Evolutionary conservation across 2,797 vertebrate species (phyloP).

Genomic region (Onychomys torridus): DNA sequence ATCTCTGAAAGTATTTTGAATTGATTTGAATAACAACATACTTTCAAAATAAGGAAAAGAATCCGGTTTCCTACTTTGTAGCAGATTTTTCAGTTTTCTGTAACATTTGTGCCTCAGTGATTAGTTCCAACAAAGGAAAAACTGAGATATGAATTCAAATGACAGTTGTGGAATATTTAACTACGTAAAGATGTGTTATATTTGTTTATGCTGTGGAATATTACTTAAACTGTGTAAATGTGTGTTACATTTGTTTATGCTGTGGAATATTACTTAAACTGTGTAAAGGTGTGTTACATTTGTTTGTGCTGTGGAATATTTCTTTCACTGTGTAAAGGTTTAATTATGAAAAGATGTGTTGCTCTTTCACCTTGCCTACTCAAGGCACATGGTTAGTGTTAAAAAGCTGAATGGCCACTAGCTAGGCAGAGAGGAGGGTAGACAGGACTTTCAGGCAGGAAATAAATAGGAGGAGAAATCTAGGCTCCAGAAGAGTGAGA

Average conservation of each 20-base stretch:
- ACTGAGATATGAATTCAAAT: background rate
- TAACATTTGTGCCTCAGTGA: background rate
- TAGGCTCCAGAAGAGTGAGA: background rate
- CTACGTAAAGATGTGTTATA: background rate
- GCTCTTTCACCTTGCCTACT: background rate
- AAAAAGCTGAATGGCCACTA: background rate
- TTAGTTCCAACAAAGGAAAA: background rate
- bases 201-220: background rate
- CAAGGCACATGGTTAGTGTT: background rate
- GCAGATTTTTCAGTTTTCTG: background rate
- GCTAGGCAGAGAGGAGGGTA: background rate
- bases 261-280: too few species aligned
- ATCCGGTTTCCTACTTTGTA: slow-evolving; percentile 1
- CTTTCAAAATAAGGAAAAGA: slow-evolving; percentile 3
- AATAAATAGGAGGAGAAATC: background rate
- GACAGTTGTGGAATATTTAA: background rate
- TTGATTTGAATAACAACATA: background rate
- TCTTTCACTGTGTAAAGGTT: background rate
- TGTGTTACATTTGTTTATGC: too few species aligned
- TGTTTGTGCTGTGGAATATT: background rate
- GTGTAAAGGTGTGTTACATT: background rate
- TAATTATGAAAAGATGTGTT: background rate
- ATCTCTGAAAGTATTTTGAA: slow-evolving; percentile 40
- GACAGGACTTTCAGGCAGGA: background rate
- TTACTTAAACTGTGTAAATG: too few species aligned